Conservation (phyloP, 2,113 vertebrate species). For the Notarius lentiginosus region DNA sequence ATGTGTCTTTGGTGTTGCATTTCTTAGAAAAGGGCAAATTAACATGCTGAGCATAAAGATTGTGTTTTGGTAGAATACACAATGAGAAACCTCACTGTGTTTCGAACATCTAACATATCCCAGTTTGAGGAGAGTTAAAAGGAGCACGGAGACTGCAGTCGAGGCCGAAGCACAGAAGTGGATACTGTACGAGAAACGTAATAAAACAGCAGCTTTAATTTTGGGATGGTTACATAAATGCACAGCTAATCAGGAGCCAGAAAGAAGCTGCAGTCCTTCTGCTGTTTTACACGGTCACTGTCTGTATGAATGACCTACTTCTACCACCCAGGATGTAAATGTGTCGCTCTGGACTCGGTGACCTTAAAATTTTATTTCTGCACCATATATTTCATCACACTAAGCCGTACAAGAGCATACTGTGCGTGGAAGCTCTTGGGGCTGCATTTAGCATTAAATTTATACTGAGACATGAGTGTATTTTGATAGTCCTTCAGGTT, state of each 20-base stretch:
- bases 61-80: slow-evolving; percentile 6
- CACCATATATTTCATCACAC: slow-evolving; percentile 10
- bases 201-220: background rate
- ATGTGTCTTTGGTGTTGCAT: background rate
- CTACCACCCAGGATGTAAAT: slow-evolving; percentile 32
- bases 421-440: background rate
- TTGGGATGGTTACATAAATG: slow-evolving; percentile 7
- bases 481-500: background rate
- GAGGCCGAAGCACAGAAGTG: background rate
- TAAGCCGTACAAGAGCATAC: background rate
- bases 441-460: background rate
- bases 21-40: background rate
- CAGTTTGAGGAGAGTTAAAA: background rate
- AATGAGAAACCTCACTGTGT: background rate
- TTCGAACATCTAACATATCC: background rate
- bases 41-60: slow-evolving; percentile 7
- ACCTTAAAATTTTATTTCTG: slow-evolving; percentile 20
- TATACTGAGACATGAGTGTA: background rate
- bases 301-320: slow-evolving; percentile 33
- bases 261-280: background rate
- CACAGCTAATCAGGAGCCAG: background rate
- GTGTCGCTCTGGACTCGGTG: slow-evolving; percentile 11
- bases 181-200: background rate
- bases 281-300: background rate
- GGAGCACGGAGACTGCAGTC: slow-evolving; percentile 2